These are phyloP conservation scores for honey bee (Apis mellifera) DNA, from an alignment of 1,140 invertebrate genomes.

Conservation along the genomic window Amel_HAv3.1 CM009938.2:2834001-2834500, in stretches of 20 bases:
- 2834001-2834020: neutral
- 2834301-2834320: conserved; percentile 6
- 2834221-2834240: neutral
- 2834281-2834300: conserved; percentile 3
- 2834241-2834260: conserved; percentile 14
- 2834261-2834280: conserved; percentile 42
- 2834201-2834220: conserved; percentile 25
- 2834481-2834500: neutral
- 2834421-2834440: neutral
- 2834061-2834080: neutral
- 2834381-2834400: conserved; percentile 20
- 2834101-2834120: conserved; percentile 32
- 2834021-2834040: neutral
- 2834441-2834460: conserved; percentile 17
- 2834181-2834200: conserved; percentile 38
- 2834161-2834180: conserved; percentile 29
- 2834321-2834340: conserved; percentile 43
- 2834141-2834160: conserved; percentile 37
- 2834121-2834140: conserved; percentile 42
- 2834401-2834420: neutral
- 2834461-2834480: neutral
- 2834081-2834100: conserved; percentile 70
- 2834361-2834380: conserved; percentile 15
- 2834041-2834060: neutral
- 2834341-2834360: conserved; percentile 33